Base-by-base conservation (phyloP, 2,797 vertebrate genomes). In the Adrianichthys oophorus region DNA sequence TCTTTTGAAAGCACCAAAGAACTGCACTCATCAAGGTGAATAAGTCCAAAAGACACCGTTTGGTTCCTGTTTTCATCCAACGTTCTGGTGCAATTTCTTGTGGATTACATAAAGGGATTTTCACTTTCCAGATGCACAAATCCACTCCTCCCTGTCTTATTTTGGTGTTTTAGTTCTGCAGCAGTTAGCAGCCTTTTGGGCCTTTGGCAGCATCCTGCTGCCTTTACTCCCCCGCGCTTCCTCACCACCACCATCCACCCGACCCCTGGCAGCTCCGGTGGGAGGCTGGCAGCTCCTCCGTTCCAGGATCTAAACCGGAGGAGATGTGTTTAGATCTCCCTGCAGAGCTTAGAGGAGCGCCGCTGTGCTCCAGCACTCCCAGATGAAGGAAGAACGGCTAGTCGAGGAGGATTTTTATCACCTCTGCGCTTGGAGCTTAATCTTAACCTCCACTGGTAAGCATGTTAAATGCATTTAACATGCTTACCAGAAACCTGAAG, bases 281-380 rank as follows among this genome's bases (percentile, higher is more conserved):
- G 70, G 85, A 85, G 78, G 75, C 67, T 81, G 82, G 71, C 64
- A 59, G 78, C 79, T 70, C 70, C 72, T 85, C 75, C 0, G 63
- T 74, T 84, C 68, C 78, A 79, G 82, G 78, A 80, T 60, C 70
- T 80, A 81, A 86, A 86, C 80, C 85, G 85, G 70, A 71, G 58
- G 57, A 66, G 56, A 70, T 70, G 74, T 78, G 76, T 80, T 75
- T 70, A 62, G 70, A 79, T 59, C 78, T 77, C 71, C 78, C 61
- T 7, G 63, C 19, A 40, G 72, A 70, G 78, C 67, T 10, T 45
- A 40, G 15, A 51, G 65, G 70, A 76, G 74, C 70, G 59, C 64
- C 7, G 26, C 62, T 64, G 64, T 1, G 23, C 58, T 61, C 43
- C 48, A 4, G 49, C 74, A 64, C 46, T 58, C 55, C 45, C 18